Base-by-base conservation (phyloP, 2,113 vertebrate species). In the Varanus komodoensis region DNA sequence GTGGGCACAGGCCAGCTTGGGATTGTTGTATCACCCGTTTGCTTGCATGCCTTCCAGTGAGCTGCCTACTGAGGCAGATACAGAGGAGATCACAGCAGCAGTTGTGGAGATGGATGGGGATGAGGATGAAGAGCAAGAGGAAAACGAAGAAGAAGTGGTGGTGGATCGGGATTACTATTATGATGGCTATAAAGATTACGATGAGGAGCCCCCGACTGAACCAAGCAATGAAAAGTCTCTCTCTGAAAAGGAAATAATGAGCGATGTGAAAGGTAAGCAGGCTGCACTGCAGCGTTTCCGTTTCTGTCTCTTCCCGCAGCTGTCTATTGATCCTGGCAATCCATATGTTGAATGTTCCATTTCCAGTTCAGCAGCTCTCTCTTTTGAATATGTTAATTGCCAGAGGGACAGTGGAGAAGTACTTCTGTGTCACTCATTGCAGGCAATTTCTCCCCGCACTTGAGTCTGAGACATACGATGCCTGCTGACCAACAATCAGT, bases 191-290 rank as follows among this genome's bases (percentile, higher is more conserved):
- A 98, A 98, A 71, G 97, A 98, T n/a, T 97, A 98, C 91, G 97
- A 97, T 0, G 97, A 97, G 2, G 98, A 98, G 89, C 96, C 91
- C 81, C 95, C 97, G 1, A 97, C 96, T 0, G 96, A 97, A 92
- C 96, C 95, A 32, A 97, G 86, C 90, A 95, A 32, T 0, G 93
- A 95, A 1, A 93, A 93, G 50, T 93, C 98, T 25, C 88, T 92
- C 32, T 92, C 96, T 0, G 98, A 98, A 27, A 98, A 98, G 86
- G 98, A 98, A 93, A 96, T 97, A 79, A 94, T 97, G 86, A 97
- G 98, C 0, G 98, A 99, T 27, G 98, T 98, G 80, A 98, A 99
- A 98, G 98, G 99, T 99, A 97, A 97, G 94, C 54, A 15, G 38
- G 0, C 75, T 17, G 0, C 81, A 73, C 64, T 4, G 14, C 48